Conservation (phyloP, 1,140 invertebrate species). For the Wiebesia pumilae region DNA sequence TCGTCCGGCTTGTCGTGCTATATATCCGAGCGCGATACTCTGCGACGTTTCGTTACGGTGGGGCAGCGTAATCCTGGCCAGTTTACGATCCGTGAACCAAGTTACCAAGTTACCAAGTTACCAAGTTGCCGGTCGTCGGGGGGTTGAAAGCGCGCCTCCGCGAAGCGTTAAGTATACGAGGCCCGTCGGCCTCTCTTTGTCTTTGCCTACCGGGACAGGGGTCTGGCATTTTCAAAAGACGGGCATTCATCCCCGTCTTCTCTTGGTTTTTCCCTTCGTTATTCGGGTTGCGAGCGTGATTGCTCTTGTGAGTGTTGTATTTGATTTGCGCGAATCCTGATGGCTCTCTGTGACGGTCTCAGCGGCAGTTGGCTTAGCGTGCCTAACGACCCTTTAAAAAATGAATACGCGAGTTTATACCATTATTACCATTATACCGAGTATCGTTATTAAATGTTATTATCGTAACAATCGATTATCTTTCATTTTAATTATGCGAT, state of each 20-base stretch:
- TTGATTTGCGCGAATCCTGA: background rate
- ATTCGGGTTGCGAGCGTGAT: background rate
- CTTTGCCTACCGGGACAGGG: background rate
- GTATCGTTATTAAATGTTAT: no score
- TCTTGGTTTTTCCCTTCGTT: background rate
- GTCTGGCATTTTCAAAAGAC: background rate
- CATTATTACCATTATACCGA: no score
- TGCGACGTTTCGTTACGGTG: background rate
- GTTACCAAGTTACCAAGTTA: background rate
- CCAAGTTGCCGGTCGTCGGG: background rate
- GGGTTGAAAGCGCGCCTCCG: no score
- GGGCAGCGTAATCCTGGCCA: background rate
- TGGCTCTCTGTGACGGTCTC: background rate
- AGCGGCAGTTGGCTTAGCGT: background rate
- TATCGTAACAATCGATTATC: no score
- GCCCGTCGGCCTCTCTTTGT: background rate
- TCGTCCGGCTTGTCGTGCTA: background rate
- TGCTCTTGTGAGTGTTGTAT: background rate
- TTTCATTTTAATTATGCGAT: no score
- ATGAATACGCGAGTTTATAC: background rate
- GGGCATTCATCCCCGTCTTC: background rate
- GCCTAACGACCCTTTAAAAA: background rate
- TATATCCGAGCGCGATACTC: background rate
- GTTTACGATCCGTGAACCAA: constrained; percentile 29
- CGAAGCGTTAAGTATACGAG: no score